Evolutionary conservation across 2,888 invertebrate species (phyloP), one percentile per base, ranked within the genome.

Genomic region (Polia nebulosa): DNA sequence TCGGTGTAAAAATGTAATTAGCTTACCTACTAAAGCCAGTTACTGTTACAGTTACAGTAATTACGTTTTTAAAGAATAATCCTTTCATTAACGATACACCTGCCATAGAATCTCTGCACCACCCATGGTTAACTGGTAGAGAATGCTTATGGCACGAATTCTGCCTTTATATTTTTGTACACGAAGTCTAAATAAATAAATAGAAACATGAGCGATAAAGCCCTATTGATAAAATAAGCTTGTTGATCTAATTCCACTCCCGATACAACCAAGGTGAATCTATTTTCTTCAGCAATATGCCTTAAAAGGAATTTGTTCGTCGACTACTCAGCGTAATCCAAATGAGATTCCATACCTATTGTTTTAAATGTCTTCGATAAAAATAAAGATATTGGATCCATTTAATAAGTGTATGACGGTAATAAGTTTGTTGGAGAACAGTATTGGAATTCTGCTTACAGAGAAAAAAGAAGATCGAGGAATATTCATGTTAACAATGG

Each of bases 291-390:
- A 29, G 36, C 39, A 56, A 27, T 41, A 45, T 11, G 34, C n/a
- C 45, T 61, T 52, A 67, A 59, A 76, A 57, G 59, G 64, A 27
- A 62, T 69, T 44, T 75, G n/a, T 69, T 29, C 60, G 27, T 9
- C 29, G 47, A 11, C 15, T 60, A 66, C 56, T 51, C 53, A 17
- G 41, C 9, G 52, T 72, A 51, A 59, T 64, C 22, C 39, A 78
- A 81, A 81, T 78, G 62, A 60, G 67, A 81, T 78, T 81, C n/a
- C 20, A 3, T 25, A 53, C 22, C 51, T 62, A 72, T 78, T 81
- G 81, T 81, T 77, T 77, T 56, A 47, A 51, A 55, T 32, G 45
- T 60, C 13, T 51, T 29, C 53, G 34, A 60, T 32, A 61, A 44
- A 55, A n/a, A 20, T 27, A 11, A 20, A 47, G 22, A 22, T 22